phyloP scores from a whole-genome alignment of 2,888 invertebrate species.

The Hemicrepidius hirtus region DNA sequence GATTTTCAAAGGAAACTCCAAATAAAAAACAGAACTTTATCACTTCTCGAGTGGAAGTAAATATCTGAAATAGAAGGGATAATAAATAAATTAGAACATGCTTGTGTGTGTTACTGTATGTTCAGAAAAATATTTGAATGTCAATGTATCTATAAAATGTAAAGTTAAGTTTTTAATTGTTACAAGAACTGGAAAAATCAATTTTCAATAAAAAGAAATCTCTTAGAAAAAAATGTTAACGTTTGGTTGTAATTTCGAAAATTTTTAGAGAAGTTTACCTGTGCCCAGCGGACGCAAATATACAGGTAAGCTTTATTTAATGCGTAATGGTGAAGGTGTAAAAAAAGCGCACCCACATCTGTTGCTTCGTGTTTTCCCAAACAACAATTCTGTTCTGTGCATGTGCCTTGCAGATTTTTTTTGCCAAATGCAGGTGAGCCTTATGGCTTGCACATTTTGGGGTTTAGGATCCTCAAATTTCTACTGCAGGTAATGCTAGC shows the following conservation, averaged over 20 bases:
- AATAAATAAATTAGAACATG: too few relatives aligned
- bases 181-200: too few relatives aligned
- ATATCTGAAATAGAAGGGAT: too few relatives aligned
- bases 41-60: too few relatives aligned
- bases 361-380: slow-evolving; percentile 64
- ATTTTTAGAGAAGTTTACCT: slow-evolving; percentile 56
- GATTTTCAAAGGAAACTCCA: too few relatives aligned
- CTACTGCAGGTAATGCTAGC: slow-evolving; percentile 5
- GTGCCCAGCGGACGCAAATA: slow-evolving; percentile 58
- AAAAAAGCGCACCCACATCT: slow-evolving; percentile 63
- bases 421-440: slow-evolving; percentile 61
- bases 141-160: too few relatives aligned
- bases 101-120: too few relatives aligned
- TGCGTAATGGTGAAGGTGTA: slow-evolving; percentile 61
- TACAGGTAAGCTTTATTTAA: slow-evolving; percentile 61
- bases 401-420: slow-evolving; percentile 67
- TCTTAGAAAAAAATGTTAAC: not conserved
- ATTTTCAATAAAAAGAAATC: too few relatives aligned
- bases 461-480: slow-evolving; percentile 4
- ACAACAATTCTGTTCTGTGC: slow-evolving; percentile 59
- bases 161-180: too few relatives aligned
- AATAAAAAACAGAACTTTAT: too few relatives aligned
- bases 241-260: not conserved
- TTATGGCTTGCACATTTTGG: slow-evolving; percentile 28
- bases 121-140: too few relatives aligned